Percentiles rank a stretch among this genome's conserved stretches.
Conservation (phyloP, 1,140 invertebrate genomes). For the Melipona quadrifasciata region DNA sequence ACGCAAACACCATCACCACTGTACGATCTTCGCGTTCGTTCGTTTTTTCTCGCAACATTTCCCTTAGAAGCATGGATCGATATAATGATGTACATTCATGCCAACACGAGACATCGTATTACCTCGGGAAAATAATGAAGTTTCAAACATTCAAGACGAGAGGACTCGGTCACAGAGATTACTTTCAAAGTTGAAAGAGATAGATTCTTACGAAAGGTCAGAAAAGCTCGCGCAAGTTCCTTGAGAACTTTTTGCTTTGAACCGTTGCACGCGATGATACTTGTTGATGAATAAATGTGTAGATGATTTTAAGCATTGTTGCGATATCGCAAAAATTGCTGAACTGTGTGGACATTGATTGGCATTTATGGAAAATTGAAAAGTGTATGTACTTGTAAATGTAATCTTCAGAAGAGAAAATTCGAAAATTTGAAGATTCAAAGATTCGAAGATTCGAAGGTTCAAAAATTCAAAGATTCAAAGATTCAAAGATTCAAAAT, state of each 20-base stretch:
- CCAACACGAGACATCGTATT: neutral
- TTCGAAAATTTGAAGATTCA: too few species aligned
- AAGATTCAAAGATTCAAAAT: too few species aligned
- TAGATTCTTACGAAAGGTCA: neutral
- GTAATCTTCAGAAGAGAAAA: neutral
- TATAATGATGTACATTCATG: neutral
- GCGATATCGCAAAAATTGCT: neutral
- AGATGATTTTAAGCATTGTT: neutral
- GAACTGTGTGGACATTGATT: neutral
- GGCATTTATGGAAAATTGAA: neutral
- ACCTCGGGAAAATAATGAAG: neutral
- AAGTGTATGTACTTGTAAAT: neutral
- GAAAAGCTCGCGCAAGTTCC: neutral
- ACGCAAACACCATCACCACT: conserved; percentile 13
- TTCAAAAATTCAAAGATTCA: too few species aligned
- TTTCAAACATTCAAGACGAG: neutral
- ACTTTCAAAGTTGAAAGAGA: neutral
- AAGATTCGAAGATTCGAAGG: too few species aligned
- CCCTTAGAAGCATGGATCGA: neutral
- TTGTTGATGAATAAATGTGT: neutral
- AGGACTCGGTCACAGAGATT: too few species aligned
- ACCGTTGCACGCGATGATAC: neutral
- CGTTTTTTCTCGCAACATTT: neutral
- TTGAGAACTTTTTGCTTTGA: neutral
- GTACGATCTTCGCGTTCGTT: neutral